A percentile compares a stretch with the other conserved stretches of the same genome.
Evolutionary conservation across 2,888 invertebrate species (phyloP).

Genomic region (Lasius fuliginosus): DNA sequence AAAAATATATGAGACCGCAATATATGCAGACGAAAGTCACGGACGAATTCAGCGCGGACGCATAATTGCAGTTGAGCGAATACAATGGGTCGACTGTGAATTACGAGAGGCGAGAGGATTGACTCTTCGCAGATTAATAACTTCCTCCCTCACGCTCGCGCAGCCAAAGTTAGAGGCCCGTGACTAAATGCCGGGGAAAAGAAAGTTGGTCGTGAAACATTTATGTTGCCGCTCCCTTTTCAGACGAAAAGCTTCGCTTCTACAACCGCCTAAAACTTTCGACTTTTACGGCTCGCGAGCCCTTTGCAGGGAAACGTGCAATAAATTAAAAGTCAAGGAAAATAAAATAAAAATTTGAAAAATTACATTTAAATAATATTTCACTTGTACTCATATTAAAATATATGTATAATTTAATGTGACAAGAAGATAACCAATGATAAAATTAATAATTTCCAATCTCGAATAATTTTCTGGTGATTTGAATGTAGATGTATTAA

Average conservation of each 20-base stretch:
- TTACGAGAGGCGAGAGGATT: constrained; percentile 67
- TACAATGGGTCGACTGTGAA: constrained; percentile 71
- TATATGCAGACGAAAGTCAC: constrained; percentile 59
- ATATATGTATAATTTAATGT: neutral
- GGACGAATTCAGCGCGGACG: constrained; percentile 61
- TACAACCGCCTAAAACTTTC: constrained; percentile 36
- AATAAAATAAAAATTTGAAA: neutral
- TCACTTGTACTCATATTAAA: neutral
- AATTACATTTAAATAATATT: constrained; percentile 8
- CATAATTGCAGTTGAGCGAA: constrained; percentile 71
- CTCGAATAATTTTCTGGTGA: neutral
- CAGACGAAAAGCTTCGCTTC: constrained; percentile 14
- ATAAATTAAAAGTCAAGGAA: neutral
- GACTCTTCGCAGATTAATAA: constrained; percentile 76
- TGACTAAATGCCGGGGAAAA: constrained; percentile 73
- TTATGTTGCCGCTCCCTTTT: constrained; percentile 51
- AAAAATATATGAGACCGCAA: constrained; percentile 29
- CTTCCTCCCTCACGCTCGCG: constrained; percentile 66
- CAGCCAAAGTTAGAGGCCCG: constrained; percentile 68
- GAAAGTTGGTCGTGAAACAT: constrained; percentile 76
- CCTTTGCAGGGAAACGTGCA: neutral
- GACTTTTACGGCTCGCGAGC: neutral
- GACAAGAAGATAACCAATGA: neutral
- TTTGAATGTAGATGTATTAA: neutral
- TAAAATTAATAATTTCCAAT: neutral